Evolutionary conservation across 2,113 vertebrate genomes (phyloP), one percentile per base, ranked within the genome.

Genomic region (Potamarius usumacintae): DNA sequence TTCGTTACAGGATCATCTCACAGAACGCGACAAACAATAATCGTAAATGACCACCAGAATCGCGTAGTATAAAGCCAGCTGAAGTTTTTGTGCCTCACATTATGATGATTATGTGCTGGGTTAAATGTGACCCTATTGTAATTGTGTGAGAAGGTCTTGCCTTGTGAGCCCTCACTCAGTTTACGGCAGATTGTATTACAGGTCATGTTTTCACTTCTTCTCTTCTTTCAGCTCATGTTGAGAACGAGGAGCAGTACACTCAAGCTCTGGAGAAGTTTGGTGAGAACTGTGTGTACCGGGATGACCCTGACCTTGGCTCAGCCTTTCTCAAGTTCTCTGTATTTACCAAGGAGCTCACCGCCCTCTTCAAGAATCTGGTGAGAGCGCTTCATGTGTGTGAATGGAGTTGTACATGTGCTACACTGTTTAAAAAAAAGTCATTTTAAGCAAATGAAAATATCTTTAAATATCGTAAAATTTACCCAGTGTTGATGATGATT

Each of bases 301-400:
- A 99, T 12, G 98, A 99, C 94, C 98, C 98, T 3, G 98, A 99
- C 92, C 95, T 99, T 91, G 98, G 98, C 55, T 99, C 97, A 10
- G 98, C 98, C 0, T 99, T 99, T 93, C 96, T 99, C 85, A 99
- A 99, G 95, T 99, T 99, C 95, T 98, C 98, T 0, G 98, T 99
- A 92, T 99, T 99, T 91, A 99, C 98, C 85, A 99, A 99, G 94
- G 98, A 99, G 94, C 93, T 99, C 90, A 98, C 98, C 0, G 98
- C 98, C 1, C 97, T 99, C 91, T 99, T 99, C 95, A 99, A 99
- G 95, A 99, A 99, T 94, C 94, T 99, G 96, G 98, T 99, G 93
- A 96, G 97, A 7, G 74, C 77, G 77, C 42, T 57, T 25, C 42
- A 2, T 74, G 55, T 79, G 60, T 86, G 30, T 85, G 30, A 30